A percentile compares a stretch with the other conserved stretches of the same genome.
These are phyloP conservation scores for Nasua narica DNA, from an alignment of 2,797 vertebrate species.

Conservation along the genomic window DNA sequence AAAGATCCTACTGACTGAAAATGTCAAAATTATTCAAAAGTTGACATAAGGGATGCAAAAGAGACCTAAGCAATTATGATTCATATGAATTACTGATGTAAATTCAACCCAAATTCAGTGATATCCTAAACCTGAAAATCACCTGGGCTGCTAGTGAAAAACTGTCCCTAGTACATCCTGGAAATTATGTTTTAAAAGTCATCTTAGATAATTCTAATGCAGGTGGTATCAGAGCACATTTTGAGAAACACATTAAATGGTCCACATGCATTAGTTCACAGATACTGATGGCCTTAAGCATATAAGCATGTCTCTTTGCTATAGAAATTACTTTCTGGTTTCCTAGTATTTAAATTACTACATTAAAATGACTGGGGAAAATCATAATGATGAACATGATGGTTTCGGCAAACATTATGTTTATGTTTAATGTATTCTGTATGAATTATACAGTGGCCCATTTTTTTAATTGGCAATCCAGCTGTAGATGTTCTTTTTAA, in stretches of 20 bases:
- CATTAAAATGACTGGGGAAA: neutral
- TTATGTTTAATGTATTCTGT: constrained; percentile 1
- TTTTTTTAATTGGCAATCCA: neutral
- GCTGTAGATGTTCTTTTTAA: constrained; percentile 21
- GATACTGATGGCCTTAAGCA: neutral
- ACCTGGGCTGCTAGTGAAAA: neutral
- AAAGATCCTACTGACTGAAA: neutral
- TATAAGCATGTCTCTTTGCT: neutral
- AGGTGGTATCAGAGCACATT: neutral
- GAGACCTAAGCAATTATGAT: neutral
- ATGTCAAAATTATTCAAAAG: neutral
- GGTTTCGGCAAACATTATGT: neutral
- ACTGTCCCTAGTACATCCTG: neutral
- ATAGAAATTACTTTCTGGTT: neutral
- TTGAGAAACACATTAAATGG: neutral
- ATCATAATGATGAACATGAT: neutral
- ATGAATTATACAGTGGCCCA: neutral
- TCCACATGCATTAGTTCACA: neutral
- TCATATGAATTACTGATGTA: neutral
- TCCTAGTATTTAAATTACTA: neutral
- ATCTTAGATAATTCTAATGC: neutral
- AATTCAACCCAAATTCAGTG: neutral
- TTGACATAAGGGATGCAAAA: neutral
- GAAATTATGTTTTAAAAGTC: neutral
- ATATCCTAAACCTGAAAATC: neutral